Percentiles rank a stretch among this genome's conserved stretches.
Conservation (phyloP, 1,140 invertebrate genomes). For the Gryllus bimaculatus region DNA sequence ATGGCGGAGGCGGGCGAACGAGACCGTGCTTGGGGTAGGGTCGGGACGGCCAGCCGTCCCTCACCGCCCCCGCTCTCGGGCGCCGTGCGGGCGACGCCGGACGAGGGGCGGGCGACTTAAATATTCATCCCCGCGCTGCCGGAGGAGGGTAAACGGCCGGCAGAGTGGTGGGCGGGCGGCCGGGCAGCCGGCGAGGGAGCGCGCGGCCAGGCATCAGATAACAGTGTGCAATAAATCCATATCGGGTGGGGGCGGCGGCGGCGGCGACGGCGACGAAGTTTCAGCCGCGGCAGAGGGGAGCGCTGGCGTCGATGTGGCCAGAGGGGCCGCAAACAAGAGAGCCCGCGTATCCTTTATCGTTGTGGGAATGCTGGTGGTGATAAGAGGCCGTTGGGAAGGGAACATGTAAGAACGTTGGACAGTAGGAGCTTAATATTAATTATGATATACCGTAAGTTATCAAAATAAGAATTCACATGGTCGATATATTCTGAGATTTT, state of each 20-base stretch:
- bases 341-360: too few relatives aligned
- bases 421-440: too few relatives aligned
- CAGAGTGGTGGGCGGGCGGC: background rate
- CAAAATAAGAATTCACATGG: background rate
- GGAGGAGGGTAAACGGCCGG: background rate
- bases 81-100: too few relatives aligned
- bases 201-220: background rate
- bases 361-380: too few relatives aligned
- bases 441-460: background rate
- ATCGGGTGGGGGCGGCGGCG: background rate
- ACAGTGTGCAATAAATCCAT: background rate
- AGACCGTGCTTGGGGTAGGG: too few relatives aligned
- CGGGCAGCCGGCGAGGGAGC: background rate
- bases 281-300: background rate
- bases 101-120: background rate
- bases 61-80: too few relatives aligned
- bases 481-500: background rate
- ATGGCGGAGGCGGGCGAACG: too few relatives aligned
- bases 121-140: background rate
- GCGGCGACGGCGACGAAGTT: background rate
- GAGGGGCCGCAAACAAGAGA: too few relatives aligned
- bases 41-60: too few relatives aligned
- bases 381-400: too few relatives aligned
- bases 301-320: too few relatives aligned
- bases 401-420: too few relatives aligned